Percentiles rank a stretch among this genome's conserved stretches.
phyloP scores from a whole-genome alignment of 2,888 invertebrate species.

The Maniola hyperantus region DNA sequence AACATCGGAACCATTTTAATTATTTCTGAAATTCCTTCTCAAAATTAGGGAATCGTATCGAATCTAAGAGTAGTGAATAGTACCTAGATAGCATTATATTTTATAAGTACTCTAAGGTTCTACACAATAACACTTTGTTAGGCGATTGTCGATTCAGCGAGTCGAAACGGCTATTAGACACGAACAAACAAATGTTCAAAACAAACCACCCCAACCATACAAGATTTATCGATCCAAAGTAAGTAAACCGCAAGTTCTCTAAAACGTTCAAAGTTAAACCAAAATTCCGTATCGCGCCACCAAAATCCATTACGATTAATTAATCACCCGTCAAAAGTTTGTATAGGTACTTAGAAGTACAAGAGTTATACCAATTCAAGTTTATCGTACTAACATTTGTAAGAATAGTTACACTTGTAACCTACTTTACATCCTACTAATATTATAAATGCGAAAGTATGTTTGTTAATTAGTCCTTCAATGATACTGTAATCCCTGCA shows the following conservation, averaged over 20 bases:
- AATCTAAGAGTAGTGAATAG: too few relatives aligned
- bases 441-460: too few relatives aligned
- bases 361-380: background rate
- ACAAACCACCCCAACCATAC: background rate
- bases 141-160: too few relatives aligned
- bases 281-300: conserved; percentile 8
- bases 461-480: too few relatives aligned
- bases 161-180: too few relatives aligned
- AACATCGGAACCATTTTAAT: too few relatives aligned
- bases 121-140: too few relatives aligned
- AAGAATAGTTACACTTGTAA: background rate
- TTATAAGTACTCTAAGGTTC: too few relatives aligned
- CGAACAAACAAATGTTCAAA: background rate
- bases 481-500: too few relatives aligned
- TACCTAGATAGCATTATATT: too few relatives aligned
- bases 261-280: conserved; percentile 14
- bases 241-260: conserved; percentile 1
- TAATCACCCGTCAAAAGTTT: conserved; percentile 14
- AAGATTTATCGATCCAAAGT: conserved; percentile 2
- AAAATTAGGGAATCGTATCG: too few relatives aligned
- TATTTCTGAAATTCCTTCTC: too few relatives aligned
- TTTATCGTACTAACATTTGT: background rate
- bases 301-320: conserved; percentile 19
- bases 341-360: background rate
- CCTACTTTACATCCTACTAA: background rate